A percentile compares a stretch with the other conserved stretches of the same genome.
Conservation (phyloP, 2,797 vertebrate genomes). For the Lates japonicus region DNA sequence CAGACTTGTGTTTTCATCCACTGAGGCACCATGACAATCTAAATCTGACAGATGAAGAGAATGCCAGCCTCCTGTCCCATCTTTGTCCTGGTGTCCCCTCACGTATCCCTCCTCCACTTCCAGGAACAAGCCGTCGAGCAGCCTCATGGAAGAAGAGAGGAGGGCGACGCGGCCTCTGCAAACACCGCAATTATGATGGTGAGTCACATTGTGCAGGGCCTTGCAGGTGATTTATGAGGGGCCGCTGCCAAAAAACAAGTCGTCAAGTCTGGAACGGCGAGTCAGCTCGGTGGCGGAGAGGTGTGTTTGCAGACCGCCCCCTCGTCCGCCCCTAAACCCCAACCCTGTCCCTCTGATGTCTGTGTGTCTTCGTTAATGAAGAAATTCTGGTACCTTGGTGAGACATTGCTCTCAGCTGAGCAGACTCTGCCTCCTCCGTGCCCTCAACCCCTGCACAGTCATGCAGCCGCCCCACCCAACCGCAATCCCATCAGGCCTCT, state of each 20-base stretch:
- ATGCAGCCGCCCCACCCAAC: slow-evolving; percentile 59
- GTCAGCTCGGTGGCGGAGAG: slow-evolving; percentile 66
- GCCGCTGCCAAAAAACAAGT: slow-evolving; percentile 80
- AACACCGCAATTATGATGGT: slow-evolving; percentile 66
- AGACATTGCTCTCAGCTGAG: slow-evolving; percentile 90
- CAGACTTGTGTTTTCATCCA: slow-evolving; percentile 1
- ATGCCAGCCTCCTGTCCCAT: slow-evolving; percentile 1
- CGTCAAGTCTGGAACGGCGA: slow-evolving; percentile 79
- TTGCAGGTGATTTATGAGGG: slow-evolving; percentile 79
- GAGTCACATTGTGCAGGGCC: slow-evolving; percentile 74
- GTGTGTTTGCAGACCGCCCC: slow-evolving; percentile 84
- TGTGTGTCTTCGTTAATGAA: slow-evolving; percentile 89
- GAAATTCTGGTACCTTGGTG: slow-evolving; percentile 89
- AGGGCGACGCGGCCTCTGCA: slow-evolving; percentile 57
- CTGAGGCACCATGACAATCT: neutral
- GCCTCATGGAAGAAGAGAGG: slow-evolving; percentile 28
- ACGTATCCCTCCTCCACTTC: slow-evolving; percentile 63
- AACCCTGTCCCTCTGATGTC: slow-evolving; percentile 85
- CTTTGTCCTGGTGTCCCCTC: slow-evolving; percentile 44
- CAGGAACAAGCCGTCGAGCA: slow-evolving; percentile 63
- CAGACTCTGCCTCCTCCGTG: slow-evolving; percentile 78
- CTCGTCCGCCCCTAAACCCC: slow-evolving; percentile 59
- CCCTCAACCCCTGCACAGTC: slow-evolving; percentile 63
- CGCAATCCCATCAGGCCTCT: slow-evolving; percentile 51
- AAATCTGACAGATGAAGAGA: neutral